phyloP scores from a whole-genome alignment of 2,797 vertebrate species.

The Florisuga fusca region DNA sequence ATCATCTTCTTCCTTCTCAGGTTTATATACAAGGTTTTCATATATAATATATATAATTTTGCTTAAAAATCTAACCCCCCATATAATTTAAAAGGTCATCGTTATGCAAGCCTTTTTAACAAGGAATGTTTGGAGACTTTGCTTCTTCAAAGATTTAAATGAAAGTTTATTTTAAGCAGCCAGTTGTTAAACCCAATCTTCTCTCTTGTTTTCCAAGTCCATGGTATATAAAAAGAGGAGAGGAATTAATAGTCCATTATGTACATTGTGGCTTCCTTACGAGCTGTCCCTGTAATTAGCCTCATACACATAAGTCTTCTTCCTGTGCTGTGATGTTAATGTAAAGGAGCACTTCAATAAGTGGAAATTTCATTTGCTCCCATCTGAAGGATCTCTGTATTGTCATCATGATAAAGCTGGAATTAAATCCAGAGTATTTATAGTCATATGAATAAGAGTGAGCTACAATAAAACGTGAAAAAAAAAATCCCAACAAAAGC shows the following conservation, averaged over 20 bases:
- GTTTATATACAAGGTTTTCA: background rate
- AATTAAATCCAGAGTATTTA: background rate
- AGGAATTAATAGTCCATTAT: background rate
- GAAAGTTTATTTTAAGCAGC: slow-evolving; percentile 26
- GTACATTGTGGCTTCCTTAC: background rate
- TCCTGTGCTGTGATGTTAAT: background rate
- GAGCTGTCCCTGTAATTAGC: background rate
- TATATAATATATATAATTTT: background rate
- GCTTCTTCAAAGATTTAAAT: background rate
- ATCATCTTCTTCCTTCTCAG: background rate
- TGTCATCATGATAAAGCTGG: background rate
- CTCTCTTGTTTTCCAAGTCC: slow-evolving; percentile 8
- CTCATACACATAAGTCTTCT: background rate
- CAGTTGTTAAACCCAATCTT: background rate
- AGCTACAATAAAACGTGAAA: background rate
- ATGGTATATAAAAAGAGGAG: background rate
- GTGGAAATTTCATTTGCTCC: background rate
- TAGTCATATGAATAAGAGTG: background rate
- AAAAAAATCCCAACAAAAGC: background rate
- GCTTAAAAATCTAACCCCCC: background rate
- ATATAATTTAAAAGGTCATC: background rate
- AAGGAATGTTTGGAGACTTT: background rate
- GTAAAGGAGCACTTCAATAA: background rate
- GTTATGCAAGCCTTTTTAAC: background rate
- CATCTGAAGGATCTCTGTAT: background rate